Conservation (phyloP, 2,797 vertebrate genomes). For the Takifugu ocellatus region DNA sequence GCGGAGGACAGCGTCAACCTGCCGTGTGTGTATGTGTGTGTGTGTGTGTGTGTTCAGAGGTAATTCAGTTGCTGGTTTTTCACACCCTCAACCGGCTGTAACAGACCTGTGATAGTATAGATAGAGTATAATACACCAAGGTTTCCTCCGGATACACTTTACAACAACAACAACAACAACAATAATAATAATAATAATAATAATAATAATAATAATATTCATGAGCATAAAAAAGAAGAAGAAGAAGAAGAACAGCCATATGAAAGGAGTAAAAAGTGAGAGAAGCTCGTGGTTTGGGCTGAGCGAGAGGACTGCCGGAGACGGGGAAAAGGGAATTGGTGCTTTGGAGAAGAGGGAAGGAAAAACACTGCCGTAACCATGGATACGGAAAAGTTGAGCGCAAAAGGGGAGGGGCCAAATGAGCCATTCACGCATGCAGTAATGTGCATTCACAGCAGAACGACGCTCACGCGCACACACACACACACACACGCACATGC, state of each 20-base stretch:
- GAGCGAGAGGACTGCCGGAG: conserved; percentile 41
- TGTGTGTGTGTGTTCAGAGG: conserved; percentile 65
- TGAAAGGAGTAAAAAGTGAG: conserved; percentile 57
- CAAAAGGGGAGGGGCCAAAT: conserved; percentile 10
- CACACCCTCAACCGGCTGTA: conserved; percentile 62
- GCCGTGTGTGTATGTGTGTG: conserved; percentile 54
- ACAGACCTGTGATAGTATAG: conserved; percentile 69
- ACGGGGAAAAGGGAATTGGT: conserved; percentile 37
- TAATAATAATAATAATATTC: conserved; percentile 7
- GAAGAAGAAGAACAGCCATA: conserved; percentile 21
- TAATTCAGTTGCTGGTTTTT: conserved; percentile 71
- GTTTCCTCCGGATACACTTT: conserved; percentile 71
- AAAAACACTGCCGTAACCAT: conserved; percentile 65
- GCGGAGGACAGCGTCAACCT: conserved; percentile 34
- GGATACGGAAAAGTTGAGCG: conserved; percentile 45
- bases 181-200: conserved; percentile 36
- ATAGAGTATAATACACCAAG: conserved; percentile 66
- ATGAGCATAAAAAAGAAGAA: conserved; percentile 28
- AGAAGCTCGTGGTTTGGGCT: conserved; percentile 58
- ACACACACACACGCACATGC: conserved; percentile 29
- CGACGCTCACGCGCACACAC: conserved; percentile 13
- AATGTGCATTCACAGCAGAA: conserved; percentile 58
- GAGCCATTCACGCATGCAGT: conserved; percentile 43
- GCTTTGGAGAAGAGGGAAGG: conserved; percentile 27
- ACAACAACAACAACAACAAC: conserved; percentile 66